A percentile compares a stretch with the other conserved stretches of the same genome.
Evolutionary conservation across 2,113 vertebrate genomes (phyloP).

Genomic region (Ophthalmolycus amberensis): DNA sequence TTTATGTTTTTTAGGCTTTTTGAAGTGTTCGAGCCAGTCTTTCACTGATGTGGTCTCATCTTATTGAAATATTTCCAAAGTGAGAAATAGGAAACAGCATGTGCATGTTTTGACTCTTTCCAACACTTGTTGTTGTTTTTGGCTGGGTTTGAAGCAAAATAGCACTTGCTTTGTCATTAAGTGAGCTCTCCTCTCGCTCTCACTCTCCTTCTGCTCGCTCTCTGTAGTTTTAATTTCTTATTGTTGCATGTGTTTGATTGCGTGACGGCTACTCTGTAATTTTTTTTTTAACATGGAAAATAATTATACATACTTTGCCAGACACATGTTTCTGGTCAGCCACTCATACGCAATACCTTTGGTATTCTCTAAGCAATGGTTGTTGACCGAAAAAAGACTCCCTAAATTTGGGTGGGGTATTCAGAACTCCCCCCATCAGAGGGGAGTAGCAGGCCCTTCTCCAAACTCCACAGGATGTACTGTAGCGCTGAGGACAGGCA

Average conservation of each 20-base stretch:
- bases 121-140: slow-evolving; percentile 68
- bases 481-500: slow-evolving; percentile 19
- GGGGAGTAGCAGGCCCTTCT: slow-evolving; percentile 23
- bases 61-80: slow-evolving; percentile 51
- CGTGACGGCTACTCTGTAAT: background rate
- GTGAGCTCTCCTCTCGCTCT: background rate
- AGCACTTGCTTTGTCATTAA: slow-evolving; percentile 45
- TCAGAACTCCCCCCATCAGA: slow-evolving; percentile 41
- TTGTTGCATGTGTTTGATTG: slow-evolving; percentile 8
- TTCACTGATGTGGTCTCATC: slow-evolving; percentile 61
- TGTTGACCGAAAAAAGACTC: slow-evolving; percentile 65
- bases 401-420: slow-evolving; percentile 74
- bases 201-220: background rate
- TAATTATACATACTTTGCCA: slow-evolving; percentile 42
- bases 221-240: background rate
- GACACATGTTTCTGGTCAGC: slow-evolving; percentile 69
- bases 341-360: slow-evolving; percentile 63
- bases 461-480: slow-evolving; percentile 55
- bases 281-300: slow-evolving; percentile 18
- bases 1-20: slow-evolving; percentile 34
- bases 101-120: slow-evolving; percentile 34
- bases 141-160: slow-evolving; percentile 35
- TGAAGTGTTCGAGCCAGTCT: slow-evolving; percentile 40
- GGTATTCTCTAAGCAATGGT: slow-evolving; percentile 68
- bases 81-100: slow-evolving; percentile 47